phyloP scores from a whole-genome alignment of 2,113 vertebrate species.

The Syngnathoides biaculeatus region DNA sequence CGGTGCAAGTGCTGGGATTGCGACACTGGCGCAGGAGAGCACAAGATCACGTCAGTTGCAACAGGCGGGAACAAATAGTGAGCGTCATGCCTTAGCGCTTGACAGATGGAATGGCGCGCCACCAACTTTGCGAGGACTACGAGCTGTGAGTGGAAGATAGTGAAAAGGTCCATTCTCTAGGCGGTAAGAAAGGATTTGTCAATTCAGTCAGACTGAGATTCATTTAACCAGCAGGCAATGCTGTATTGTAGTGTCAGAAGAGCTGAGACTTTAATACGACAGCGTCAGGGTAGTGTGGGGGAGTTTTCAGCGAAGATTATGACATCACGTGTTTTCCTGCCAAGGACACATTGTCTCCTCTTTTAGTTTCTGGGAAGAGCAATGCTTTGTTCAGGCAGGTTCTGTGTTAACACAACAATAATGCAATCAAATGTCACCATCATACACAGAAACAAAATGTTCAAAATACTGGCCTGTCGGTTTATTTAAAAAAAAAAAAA shows the following conservation, averaged over 20 bases:
- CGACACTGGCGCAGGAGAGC: not conserved
- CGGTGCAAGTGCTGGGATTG: not conserved
- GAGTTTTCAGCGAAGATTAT: slow-evolving; percentile 44
- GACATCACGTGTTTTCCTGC: slow-evolving; percentile 35
- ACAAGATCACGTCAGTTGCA: not conserved
- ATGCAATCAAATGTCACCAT: not conserved
- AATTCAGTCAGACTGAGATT: slow-evolving; percentile 17
- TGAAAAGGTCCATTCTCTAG: not conserved
- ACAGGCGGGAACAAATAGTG: slow-evolving; percentile 1
- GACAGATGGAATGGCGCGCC: slow-evolving; percentile 5
- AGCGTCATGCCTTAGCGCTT: slow-evolving; percentile 2
- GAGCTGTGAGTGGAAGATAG: not conserved
- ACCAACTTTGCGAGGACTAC: not conserved
- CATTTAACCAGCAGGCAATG: slow-evolving; percentile 13
- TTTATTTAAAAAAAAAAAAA: not conserved
- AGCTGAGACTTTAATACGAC: slow-evolving; percentile 23
- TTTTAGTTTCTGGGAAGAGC: not conserved
- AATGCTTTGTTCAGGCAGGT: not conserved
- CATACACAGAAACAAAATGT: not conserved
- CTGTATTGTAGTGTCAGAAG: slow-evolving; percentile 15
- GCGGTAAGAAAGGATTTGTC: too few relatives aligned
- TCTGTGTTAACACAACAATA: not conserved
- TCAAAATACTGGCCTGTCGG: not conserved
- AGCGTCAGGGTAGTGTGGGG: not conserved
- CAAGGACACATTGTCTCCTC: slow-evolving; percentile 18